Percentiles rank a stretch among this genome's conserved stretches.
These are phyloP conservation scores for Ephestia elutella DNA, from an alignment of 1,140 invertebrate species.

Conservation along the genomic window DNA sequence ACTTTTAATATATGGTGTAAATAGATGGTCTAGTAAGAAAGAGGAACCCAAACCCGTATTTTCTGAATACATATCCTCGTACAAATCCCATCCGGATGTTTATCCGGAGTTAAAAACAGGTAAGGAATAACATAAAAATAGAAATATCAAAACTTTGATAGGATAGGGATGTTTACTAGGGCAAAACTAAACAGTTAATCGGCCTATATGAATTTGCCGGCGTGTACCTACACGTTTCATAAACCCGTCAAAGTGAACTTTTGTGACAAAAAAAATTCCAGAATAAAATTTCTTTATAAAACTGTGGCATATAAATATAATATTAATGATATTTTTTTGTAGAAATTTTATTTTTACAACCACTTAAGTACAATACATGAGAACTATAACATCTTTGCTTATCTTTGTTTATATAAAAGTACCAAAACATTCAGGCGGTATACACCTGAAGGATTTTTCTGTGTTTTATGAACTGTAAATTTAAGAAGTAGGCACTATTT, in stretches of 20 bases:
- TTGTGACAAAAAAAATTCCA: not conserved
- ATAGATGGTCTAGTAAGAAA: slow-evolving; percentile 51
- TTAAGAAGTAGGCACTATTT: too few species aligned
- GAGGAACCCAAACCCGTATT: slow-evolving; percentile 25
- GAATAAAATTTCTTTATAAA: too few species aligned
- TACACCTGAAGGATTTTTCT: too few species aligned
- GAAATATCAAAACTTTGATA: not conserved
- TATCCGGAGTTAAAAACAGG: slow-evolving; percentile 50
- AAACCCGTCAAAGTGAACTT: slow-evolving; percentile 1
- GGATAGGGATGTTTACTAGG: not conserved
- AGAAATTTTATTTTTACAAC: too few species aligned
- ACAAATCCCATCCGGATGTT: slow-evolving; percentile 53
- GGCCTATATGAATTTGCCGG: slow-evolving; percentile 31
- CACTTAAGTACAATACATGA: not conserved
- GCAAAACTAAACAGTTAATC: slow-evolving; percentile 40
- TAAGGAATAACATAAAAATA: slow-evolving; percentile 15
- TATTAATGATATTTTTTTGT: too few species aligned
- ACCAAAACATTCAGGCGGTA: not conserved
- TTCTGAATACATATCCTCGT: slow-evolving; percentile 34
- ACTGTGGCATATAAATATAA: too few species aligned
- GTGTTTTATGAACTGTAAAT: too few species aligned
- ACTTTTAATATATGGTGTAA: slow-evolving; percentile 55
- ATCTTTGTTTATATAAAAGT: not conserved
- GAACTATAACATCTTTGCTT: not conserved
- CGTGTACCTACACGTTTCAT: slow-evolving; percentile 14